A percentile compares a stretch with the other conserved stretches of the same genome.
These are phyloP conservation scores for Rhyacichthys aspro DNA, from an alignment of 2,797 vertebrate species.

Conservation along the genomic window DNA sequence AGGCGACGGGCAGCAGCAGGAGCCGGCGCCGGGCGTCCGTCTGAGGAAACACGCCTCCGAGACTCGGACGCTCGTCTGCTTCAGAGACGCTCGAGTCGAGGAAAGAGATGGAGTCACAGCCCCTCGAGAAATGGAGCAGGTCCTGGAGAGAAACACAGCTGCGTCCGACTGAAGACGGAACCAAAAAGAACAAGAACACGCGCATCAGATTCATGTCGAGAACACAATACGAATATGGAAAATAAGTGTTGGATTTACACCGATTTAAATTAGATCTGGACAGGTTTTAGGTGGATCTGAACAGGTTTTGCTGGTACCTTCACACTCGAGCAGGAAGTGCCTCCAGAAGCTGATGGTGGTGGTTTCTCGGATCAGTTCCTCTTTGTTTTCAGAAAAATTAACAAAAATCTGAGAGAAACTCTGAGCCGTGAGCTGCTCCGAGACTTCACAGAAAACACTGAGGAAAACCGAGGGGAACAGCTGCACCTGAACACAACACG, in stretches of 20 bases:
- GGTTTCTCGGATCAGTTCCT: constrained; percentile 56
- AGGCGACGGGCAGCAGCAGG: constrained; percentile 84
- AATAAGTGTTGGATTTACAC: too few relatives aligned
- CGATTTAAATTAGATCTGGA: too few relatives aligned
- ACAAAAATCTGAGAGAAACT: constrained; percentile 78
- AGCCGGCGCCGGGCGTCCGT: constrained; percentile 77
- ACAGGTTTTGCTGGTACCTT: constrained; percentile 72
- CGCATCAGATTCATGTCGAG: too few relatives aligned
- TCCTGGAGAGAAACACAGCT: constrained; percentile 83
- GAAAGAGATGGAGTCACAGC: constrained; percentile 87
- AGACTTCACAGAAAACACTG: constrained; percentile 81
- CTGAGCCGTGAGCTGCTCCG: constrained; percentile 79
- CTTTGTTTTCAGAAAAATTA: constrained; percentile 67
- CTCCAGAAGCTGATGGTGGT: constrained; percentile 83
- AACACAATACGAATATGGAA: not conserved
- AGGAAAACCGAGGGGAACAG: constrained; percentile 81
- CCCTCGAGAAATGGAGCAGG: too few relatives aligned
- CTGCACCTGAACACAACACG: constrained; percentile 76
- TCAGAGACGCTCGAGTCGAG: constrained; percentile 36
- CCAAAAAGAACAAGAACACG: not conserved
- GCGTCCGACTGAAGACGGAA: constrained; percentile 80
- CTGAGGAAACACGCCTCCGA: constrained; percentile 76
- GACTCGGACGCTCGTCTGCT: not conserved
- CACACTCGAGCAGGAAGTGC: constrained; percentile 85
- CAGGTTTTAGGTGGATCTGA: too few relatives aligned